Evolutionary conservation across 64 coral and sea anemone genomes (phyloP).

Genomic region (Pachyseris speciosa): DNA sequence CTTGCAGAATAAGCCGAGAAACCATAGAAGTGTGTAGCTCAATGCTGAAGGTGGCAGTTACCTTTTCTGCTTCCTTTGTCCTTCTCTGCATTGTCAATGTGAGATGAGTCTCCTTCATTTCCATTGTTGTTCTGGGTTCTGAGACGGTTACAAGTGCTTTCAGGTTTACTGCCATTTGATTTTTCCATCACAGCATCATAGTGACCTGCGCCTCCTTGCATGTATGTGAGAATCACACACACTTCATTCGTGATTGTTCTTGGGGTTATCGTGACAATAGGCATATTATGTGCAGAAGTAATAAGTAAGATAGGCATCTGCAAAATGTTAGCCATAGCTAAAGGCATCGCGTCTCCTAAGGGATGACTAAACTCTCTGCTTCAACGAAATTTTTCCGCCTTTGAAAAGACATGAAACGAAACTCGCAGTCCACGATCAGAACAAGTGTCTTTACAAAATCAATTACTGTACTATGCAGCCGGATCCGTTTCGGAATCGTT

Average conservation of each 20-base stretch:
- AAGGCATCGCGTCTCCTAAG: constrained; percentile 64
- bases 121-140: neutral
- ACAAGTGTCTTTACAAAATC: too few relatives aligned
- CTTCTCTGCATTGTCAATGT: neutral
- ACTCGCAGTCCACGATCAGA: too few relatives aligned
- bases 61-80: neutral
- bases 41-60: constrained; percentile 16
- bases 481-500: constrained; percentile 7
- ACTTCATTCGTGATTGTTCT: neutral
- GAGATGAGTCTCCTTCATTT: constrained; percentile 9
- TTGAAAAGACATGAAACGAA: neutral
- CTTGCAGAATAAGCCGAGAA: constrained; percentile 1
- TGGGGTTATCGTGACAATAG: constrained; percentile 38
- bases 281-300: constrained; percentile 71
- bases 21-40: neutral
- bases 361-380: constrained; percentile 32
- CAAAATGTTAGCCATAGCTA: constrained; percentile 59
- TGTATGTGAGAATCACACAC: constrained; percentile 43
- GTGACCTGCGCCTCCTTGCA: constrained; percentile 59
- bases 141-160: neutral
- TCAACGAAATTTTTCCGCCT: constrained; percentile 13
- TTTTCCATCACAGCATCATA: constrained; percentile 52
- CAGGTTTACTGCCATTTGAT: neutral
- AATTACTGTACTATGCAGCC: too few relatives aligned
- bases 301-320: constrained; percentile 51